Percentiles rank a stretch among this genome's conserved stretches.
Evolutionary conservation across 2,113 vertebrate species (phyloP).

Genomic region (Semnopithecus entellus): DNA sequence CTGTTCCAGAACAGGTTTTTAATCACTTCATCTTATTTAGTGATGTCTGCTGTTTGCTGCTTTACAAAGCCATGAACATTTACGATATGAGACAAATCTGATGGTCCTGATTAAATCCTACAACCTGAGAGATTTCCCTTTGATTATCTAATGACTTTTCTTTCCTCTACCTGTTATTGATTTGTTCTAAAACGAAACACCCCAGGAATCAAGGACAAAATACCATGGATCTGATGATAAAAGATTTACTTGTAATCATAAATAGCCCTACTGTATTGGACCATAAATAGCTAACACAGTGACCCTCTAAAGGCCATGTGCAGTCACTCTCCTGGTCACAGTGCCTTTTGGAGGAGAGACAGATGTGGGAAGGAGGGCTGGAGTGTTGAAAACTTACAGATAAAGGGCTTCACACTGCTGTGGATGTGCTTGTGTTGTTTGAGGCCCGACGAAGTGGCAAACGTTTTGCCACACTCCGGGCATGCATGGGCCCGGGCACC

Average conservation of each 20-base stretch:
- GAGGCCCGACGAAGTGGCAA: constrained; percentile 99
- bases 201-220: constrained; percentile 37
- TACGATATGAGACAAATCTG: constrained; percentile 43
- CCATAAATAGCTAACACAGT: neutral
- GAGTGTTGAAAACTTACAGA: constrained; percentile 96
- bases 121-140: neutral
- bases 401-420: constrained; percentile 99
- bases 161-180: constrained; percentile 56
- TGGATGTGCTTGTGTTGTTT: constrained; percentile 99
- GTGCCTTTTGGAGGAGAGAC: constrained; percentile 62
- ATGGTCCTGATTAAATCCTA: constrained; percentile 22
- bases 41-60: constrained; percentile 12
- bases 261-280: neutral
- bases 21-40: constrained; percentile 46
- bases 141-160: constrained; percentile 46
- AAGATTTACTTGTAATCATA: constrained; percentile 53
- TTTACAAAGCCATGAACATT: constrained; percentile 60
- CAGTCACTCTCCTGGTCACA: neutral
- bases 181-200: constrained; percentile 68
- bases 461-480: constrained; percentile 99
- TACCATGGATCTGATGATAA: constrained; percentile 54
- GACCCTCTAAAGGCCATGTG: neutral
- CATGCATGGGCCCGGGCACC: constrained; percentile 98
- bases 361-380: constrained; percentile 61
- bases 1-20: constrained; percentile 59